Evolutionary conservation across 53 echinoderm and acorn worm species (phyloP).

Genomic region (Patiria pectinifera): DNA sequence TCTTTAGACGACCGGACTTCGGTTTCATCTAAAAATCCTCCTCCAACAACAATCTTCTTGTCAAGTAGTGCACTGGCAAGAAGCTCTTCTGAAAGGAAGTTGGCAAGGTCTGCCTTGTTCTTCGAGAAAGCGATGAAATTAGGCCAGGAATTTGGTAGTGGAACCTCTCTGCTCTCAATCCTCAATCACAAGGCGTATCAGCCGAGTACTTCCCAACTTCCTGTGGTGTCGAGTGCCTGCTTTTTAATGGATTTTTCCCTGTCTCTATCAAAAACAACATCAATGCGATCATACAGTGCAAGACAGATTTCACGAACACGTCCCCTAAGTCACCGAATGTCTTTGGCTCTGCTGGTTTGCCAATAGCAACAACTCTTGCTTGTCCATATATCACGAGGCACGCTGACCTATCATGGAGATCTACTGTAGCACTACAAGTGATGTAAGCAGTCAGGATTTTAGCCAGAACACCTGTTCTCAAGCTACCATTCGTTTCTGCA

Average conservation of each 20-base stretch:
- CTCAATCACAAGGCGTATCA: constrained; percentile 55
- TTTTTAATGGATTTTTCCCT: constrained; percentile 39
- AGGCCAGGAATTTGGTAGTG: constrained; percentile 34
- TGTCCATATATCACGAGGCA: constrained; percentile 63
- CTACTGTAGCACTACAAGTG: background rate
- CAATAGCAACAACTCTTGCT: constrained; percentile 30
- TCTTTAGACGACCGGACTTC: constrained; percentile 9
- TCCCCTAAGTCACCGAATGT: constrained; percentile 54
- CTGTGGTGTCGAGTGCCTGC: constrained; percentile 27
- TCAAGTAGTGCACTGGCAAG: background rate
- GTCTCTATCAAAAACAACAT: constrained; percentile 60
- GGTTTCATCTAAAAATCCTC: constrained; percentile 22
- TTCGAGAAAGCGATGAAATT: constrained; percentile 24
- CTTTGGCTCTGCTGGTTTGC: background rate
- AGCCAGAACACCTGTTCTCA: constrained; percentile 42
- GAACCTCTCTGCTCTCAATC: constrained; percentile 29
- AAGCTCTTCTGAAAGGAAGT: constrained; percentile 46
- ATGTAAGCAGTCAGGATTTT: constrained; percentile 16
- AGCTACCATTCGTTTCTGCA: constrained; percentile 53
- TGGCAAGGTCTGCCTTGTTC: constrained; percentile 54
- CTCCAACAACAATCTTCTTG: constrained; percentile 41
- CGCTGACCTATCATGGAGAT: background rate
- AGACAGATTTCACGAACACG: constrained; percentile 17
- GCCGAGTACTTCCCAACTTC: background rate
- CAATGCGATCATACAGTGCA: constrained; percentile 29